Percentiles rank a stretch among this genome's conserved stretches.
Conservation (phyloP, 2,888 invertebrate genomes). For the Parascotia fuliginaria region DNA sequence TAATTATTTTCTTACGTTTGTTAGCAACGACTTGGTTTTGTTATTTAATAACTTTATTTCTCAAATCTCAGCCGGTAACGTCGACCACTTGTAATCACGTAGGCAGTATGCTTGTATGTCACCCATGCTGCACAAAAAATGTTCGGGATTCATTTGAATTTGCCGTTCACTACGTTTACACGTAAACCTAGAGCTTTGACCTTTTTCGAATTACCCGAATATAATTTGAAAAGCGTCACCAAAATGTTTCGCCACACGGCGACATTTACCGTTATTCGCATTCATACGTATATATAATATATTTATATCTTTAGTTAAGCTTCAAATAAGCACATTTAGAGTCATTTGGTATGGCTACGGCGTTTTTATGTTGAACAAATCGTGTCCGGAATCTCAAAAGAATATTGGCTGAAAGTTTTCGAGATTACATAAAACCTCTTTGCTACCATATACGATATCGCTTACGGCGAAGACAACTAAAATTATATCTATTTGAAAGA, state of each 20-base stretch:
- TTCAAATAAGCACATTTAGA: conserved; percentile 61
- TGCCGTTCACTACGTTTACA: no score
- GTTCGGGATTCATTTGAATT: no score
- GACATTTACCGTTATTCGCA: conserved; percentile 13
- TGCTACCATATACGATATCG: conserved; percentile 45
- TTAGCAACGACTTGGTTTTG: no score
- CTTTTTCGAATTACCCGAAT: no score
- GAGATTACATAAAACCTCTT: conserved; percentile 53
- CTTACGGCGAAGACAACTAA: conserved; percentile 47
- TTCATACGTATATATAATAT: conserved; percentile 43
- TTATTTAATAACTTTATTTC: no score
- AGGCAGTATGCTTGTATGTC: no score
- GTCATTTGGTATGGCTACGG: conserved; percentile 55
- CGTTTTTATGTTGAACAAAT: conserved; percentile 61
- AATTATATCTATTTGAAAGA: conserved; percentile 49
- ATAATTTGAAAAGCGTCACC: conserved; percentile 1
- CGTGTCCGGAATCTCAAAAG: conserved; percentile 62
- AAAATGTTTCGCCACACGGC: conserved; percentile 17
- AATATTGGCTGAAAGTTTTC: conserved; percentile 56
- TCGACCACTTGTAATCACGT: no score
- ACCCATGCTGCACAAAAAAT: no score
- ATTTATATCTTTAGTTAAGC: conserved; percentile 45
- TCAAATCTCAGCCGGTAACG: no score
- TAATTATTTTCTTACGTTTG: no score
- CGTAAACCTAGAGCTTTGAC: no score